Percentiles rank a stretch among this genome's conserved stretches.
phyloP scores from a whole-genome alignment of 2,888 invertebrate genomes.

The Polymixis flavicincta region DNA sequence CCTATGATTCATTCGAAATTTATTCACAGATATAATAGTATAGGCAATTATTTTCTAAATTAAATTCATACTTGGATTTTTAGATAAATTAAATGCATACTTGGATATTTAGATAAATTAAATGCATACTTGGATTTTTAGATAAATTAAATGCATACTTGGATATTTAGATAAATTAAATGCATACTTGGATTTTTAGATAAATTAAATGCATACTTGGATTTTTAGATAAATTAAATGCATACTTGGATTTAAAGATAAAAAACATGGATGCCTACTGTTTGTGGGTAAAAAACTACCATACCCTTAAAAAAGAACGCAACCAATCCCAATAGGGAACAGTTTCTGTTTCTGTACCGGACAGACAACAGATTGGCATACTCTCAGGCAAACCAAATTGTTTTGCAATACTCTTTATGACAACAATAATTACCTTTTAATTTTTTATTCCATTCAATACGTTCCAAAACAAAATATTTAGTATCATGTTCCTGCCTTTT shows the following conservation, averaged over 20 bases:
- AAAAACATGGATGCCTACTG: too few species aligned
- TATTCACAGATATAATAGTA: background rate
- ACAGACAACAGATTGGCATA: slow-evolving; percentile 7
- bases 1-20: background rate
- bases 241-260: too few species aligned
- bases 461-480: too few species aligned
- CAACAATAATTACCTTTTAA: background rate
- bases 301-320: background rate
- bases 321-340: background rate
- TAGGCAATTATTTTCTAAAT: background rate
- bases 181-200: background rate
- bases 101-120: background rate
- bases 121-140: background rate
- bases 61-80: background rate
- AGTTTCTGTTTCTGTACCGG: background rate
- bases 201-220: background rate
- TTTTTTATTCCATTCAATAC: background rate
- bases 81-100: background rate
- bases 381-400: background rate
- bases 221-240: background rate
- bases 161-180: too few species aligned
- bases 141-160: too few species aligned
- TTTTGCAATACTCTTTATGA: slow-evolving; percentile 8
- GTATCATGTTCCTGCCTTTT: too few species aligned
- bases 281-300: background rate